Evolutionary conservation across 2,797 vertebrate genomes (phyloP).

Genomic region (Tympanoctomys barrerae): DNA sequence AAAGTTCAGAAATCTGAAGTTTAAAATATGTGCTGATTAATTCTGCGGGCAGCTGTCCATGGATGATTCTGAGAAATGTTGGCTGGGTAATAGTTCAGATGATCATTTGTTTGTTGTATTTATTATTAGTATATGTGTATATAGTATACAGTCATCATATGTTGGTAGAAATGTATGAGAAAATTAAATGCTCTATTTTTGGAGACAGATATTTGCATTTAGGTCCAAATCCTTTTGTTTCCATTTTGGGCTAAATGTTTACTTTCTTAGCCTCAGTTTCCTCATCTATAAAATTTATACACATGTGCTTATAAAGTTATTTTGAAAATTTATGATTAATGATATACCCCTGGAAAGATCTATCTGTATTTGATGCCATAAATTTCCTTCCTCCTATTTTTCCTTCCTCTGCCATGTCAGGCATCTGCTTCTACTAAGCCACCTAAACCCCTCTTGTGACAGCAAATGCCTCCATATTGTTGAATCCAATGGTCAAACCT

Average conservation of each 20-base stretch:
- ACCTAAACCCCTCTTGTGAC: background rate
- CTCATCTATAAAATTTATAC: background rate
- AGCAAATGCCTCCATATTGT: background rate
- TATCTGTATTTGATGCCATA: background rate
- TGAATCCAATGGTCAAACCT: background rate
- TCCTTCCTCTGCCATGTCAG: background rate
- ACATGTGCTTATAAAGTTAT: background rate
- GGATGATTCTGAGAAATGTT: background rate
- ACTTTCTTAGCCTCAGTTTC: background rate
- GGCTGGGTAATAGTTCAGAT: background rate
- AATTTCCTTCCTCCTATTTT: background rate
- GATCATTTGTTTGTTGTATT: background rate
- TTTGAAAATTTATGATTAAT: constrained; percentile 1
- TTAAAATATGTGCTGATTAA: constrained; percentile 7
- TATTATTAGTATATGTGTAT: background rate
- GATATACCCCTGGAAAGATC: background rate
- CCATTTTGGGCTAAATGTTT: background rate
- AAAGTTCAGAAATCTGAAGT: constrained; percentile 2
- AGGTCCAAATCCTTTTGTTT: background rate
- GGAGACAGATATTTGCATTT: background rate
- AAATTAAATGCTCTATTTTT: background rate
- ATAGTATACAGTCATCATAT: background rate
- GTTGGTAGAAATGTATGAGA: background rate
- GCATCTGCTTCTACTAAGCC: background rate
- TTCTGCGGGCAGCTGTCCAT: background rate